Evolutionary conservation across 2,888 invertebrate species (phyloP).

Genomic region (Drosophila mimetica): DNA sequence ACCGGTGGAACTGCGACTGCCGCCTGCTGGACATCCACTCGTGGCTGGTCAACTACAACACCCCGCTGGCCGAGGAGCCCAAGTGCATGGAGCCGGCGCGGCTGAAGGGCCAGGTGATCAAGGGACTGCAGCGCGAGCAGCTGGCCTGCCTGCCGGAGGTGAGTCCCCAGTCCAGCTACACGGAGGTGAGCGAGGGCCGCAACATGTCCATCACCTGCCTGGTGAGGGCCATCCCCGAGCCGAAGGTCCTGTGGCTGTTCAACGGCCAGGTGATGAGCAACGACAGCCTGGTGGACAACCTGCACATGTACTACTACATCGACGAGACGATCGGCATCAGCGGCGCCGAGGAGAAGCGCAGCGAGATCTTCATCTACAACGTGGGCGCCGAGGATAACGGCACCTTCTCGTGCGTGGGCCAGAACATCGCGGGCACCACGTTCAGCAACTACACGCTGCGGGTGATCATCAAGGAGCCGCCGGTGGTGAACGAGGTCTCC

Average conservation of each 20-base stretch:
- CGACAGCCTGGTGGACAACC: constrained; percentile 89
- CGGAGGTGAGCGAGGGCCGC: constrained; percentile 92
- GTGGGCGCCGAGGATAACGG: constrained; percentile 92
- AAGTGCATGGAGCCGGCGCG: constrained; percentile 90
- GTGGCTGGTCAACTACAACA: constrained; percentile 91
- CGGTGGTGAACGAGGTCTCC: constrained; percentile 88
- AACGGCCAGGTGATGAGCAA: constrained; percentile 92
- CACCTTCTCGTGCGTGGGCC: constrained; percentile 93
- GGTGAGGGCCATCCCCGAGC: constrained; percentile 92
- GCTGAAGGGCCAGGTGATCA: constrained; percentile 88
- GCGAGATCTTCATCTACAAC: constrained; percentile 91
- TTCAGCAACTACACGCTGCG: constrained; percentile 93
- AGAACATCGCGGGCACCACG: constrained; percentile 92
- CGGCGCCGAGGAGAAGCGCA: constrained; percentile 88
- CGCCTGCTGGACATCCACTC: constrained; percentile 90
- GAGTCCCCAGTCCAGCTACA: constrained; percentile 89
- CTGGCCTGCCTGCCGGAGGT: constrained; percentile 93
- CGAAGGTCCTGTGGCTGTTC: constrained; percentile 93
- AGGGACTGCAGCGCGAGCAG: constrained; percentile 88
- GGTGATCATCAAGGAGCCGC: constrained; percentile 90
- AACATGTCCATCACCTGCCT: constrained; percentile 93
- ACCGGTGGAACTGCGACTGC: constrained; percentile 96
- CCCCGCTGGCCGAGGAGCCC: constrained; percentile 91
- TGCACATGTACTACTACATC: constrained; percentile 89
- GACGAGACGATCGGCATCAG: constrained; percentile 89